Base-by-base conservation (phyloP, 2,888 invertebrate species). In the Sinelater perroti region DNA sequence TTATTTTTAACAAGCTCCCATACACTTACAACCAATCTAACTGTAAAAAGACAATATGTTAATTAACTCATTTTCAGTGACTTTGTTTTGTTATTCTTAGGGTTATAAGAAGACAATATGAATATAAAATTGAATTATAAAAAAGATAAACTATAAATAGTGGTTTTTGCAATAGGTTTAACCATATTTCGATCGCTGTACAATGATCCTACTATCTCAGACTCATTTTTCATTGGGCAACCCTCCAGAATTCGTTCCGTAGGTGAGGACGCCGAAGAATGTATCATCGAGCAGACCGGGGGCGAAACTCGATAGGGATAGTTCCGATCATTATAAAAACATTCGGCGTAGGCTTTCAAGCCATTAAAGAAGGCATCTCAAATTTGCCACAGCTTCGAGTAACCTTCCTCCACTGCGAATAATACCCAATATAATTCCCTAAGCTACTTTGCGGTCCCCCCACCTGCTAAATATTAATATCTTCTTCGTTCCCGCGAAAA, bases 301-400 rank as follows among this genome's bases (percentile, higher is more conserved):
- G 35, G 18, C 31, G 55, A 55, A 56, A 56, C 46, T 47, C 47
- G 46, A 47, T 52, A 57, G 30, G 51, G 51, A 47, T 52, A 47
- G 52, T 52, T 44, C 35, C 46, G 46, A 46, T 57, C 52, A 57
- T 57, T 57, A 57, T 52, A 57, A 57, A 57, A 57, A 57, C 57
- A 53, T 57, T 56, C 52, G 56, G 46, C 52, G 58, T 58, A 58
- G 49, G 47, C 53, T 58, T 58, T 58, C 58, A 54, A 49, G 56
- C 63, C 64, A 66, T 66, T 66, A 65, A 53, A 54, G 60, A 59
- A 52, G 54, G 47, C 53, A 58, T 60, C 60, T 66, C 63, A 60
- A 65, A 65, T 63, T 65, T 62, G 62, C 56, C 58, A 28, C 28
- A 40, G 40, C 59, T 63, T 65, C 62, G 56, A 62, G 46, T 66